Percentiles rank a stretch among this genome's conserved stretches.
Conservation (phyloP, 2,113 vertebrate species). For the Monarcha castaneiventris region DNA sequence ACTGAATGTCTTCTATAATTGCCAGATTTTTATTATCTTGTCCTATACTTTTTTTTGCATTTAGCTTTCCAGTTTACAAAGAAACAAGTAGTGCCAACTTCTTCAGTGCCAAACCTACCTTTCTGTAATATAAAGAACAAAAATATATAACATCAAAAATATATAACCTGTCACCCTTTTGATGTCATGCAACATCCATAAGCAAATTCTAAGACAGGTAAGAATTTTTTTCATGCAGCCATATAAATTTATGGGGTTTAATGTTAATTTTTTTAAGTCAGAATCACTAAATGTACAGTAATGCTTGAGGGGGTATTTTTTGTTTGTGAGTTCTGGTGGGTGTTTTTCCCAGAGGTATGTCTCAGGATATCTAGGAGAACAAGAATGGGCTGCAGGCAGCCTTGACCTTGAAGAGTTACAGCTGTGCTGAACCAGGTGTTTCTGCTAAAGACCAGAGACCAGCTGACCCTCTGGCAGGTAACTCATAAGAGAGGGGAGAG, state of each 20-base stretch:
- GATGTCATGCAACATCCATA: not conserved
- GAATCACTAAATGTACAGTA: not conserved
- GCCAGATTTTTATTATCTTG: not conserved
- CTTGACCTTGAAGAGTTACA: no score
- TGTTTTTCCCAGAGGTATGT: not conserved
- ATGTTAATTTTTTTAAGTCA: not conserved
- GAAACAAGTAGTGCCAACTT: not conserved
- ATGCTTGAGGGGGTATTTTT: not conserved
- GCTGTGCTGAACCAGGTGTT: no score
- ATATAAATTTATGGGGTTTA: not conserved
- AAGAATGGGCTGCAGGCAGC: no score
- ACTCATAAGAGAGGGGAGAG: no score
- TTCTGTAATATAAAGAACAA: not conserved
- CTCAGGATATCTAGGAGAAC: not conserved
- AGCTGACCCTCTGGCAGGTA: no score
- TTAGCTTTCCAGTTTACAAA: not conserved
- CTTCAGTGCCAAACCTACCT: not conserved
- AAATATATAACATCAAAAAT: not conserved
- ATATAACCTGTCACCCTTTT: not conserved
- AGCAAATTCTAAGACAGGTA: not conserved
- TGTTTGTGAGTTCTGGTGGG: not conserved
- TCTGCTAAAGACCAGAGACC: no score
- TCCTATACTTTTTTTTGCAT: not conserved
- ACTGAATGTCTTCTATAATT: not conserved
- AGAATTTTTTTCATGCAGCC: not conserved